Base-by-base conservation (phyloP, 2,888 invertebrate genomes). In the Zhengitettix transpicula region DNA sequence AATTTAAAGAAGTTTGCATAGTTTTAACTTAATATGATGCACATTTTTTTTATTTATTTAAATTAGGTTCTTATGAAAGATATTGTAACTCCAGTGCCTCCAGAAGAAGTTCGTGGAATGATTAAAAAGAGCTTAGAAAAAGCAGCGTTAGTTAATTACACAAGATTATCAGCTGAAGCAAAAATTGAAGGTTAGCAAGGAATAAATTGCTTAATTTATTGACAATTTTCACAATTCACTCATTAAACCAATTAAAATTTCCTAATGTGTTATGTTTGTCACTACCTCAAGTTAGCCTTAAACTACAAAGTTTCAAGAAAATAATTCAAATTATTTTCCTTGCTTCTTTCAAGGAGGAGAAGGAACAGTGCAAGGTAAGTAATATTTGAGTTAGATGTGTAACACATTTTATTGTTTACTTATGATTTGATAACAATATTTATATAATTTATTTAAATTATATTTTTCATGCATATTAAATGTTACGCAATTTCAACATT, bases 81-180 rank as follows among this genome's bases (percentile, higher is more conserved):
- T 73, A 91, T 96, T 64, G 95, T 92, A 54, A 97, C 97, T 42
- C 96, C 97, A 9, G 97, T 97, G 57, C 90, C 95, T 61, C 85
- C 93, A 67, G 83, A 98, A 73, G 99, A 99, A 75, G 98, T 99
- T 1, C 82, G 97, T 64, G 82, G 84, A 52, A 90, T 98, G 82
- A 97, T 99, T 66, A 92, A 96, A 73, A 95, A 94, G 67, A 94
- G 97, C 73, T 79, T 99, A 67, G 98, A 99, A 78, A 95, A 93
- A 64, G 99, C 99, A 14, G 99, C 99, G 2, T 80, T 98, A 59
- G 87, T 98, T 58, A 99, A 99, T 75, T 99, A 99, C 74, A 92
- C 93, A 11, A 84, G 91, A 67, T 83, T 99, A 55, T 96, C 98
- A 60, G 88, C 92, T 62, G 95, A 97, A 75, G 96, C 97, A 47